A percentile compares a stretch with the other conserved stretches of the same genome.
Conservation (phyloP, 2,888 invertebrate species). For the Horisme vitalbata region DNA sequence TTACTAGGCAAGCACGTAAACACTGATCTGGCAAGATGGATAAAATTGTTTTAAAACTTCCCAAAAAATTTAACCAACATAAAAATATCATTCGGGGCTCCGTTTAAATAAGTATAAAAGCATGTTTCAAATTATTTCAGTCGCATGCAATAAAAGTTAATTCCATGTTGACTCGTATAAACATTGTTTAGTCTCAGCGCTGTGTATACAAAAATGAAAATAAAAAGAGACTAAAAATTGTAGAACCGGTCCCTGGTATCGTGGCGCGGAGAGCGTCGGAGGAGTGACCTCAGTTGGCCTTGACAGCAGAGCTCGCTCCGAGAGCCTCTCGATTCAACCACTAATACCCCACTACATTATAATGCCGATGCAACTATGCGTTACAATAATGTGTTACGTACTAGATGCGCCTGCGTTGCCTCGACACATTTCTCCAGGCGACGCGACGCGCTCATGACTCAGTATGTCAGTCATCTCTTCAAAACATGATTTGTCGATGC, state of each 20-base stretch:
- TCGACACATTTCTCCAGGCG: conserved; percentile 35
- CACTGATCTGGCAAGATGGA: conserved; percentile 15
- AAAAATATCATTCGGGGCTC: conserved; percentile 23
- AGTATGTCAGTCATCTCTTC: conserved; percentile 49
- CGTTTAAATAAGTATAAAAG: conserved; percentile 37
- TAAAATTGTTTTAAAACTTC: too few species aligned
- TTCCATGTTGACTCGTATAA: conserved; percentile 76
- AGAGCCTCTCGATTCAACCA: conserved; percentile 73
- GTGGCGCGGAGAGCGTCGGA: conserved; percentile 78
- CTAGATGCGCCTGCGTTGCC: conserved; percentile 29
- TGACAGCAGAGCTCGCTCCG: conserved; percentile 78
- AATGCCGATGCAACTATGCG: conserved; percentile 72
- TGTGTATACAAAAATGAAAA: conserved; percentile 82
- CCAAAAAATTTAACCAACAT: conserved; percentile 21
- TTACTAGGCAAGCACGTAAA: too few species aligned
- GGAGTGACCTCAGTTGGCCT: conserved; percentile 82
- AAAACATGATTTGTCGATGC: conserved; percentile 65
- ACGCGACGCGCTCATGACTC: conserved; percentile 29
- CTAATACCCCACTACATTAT: conserved; percentile 79
- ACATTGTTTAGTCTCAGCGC: conserved; percentile 81
- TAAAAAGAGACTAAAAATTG: conserved; percentile 81
- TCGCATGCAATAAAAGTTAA: conserved; percentile 75
- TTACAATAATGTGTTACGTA: conserved; percentile 57
- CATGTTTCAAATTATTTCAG: conserved; percentile 52
- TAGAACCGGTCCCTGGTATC: conserved; percentile 79